Evolutionary conservation across 2,888 invertebrate species (phyloP).

Genomic region (Physocephala rufipes): DNA sequence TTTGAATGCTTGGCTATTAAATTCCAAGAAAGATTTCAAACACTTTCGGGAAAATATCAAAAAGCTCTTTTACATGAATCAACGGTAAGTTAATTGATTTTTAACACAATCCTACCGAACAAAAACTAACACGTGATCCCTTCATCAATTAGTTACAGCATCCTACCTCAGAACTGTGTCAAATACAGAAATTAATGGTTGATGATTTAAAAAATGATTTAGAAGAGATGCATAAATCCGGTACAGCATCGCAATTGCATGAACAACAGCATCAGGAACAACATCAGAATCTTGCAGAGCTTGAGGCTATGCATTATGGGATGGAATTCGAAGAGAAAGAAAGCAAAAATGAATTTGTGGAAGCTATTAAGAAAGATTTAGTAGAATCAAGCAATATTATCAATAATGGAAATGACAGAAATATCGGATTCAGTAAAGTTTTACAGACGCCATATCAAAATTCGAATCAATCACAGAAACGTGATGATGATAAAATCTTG

Average conservation of each 20-base stretch:
- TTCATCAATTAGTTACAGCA: conserved; percentile 71
- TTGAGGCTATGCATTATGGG: not conserved
- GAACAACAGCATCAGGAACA: conserved; percentile 28
- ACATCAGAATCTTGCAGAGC: conserved; percentile 40
- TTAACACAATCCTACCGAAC: not conserved
- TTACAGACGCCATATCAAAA: not conserved
- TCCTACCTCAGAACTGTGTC: conserved; percentile 79
- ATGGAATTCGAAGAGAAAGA: conserved; percentile 23
- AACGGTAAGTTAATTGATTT: conserved; percentile 70
- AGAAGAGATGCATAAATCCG: conserved; percentile 69
- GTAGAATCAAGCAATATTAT: conserved; percentile 32
- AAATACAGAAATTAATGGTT: conserved; percentile 79
- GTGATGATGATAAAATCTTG: not conserved
- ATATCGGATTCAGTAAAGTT: conserved; percentile 21
- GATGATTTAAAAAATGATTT: conserved; percentile 76
- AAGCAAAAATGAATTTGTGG: conserved; percentile 26
- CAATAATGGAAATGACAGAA: conserved; percentile 13
- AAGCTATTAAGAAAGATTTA: conserved; percentile 42
- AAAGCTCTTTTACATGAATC: conserved; percentile 79
- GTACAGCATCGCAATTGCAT: conserved; percentile 39
- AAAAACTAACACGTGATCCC: not conserved
- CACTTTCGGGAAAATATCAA: conserved; percentile 78
- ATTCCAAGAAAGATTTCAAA: conserved; percentile 75
- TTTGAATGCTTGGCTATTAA: conserved; percentile 75
- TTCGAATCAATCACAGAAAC: conserved; percentile 30